These are phyloP conservation scores for Anabas testudineus DNA, from an alignment of 2,797 vertebrate genomes.

Conservation along the genomic window DNA sequence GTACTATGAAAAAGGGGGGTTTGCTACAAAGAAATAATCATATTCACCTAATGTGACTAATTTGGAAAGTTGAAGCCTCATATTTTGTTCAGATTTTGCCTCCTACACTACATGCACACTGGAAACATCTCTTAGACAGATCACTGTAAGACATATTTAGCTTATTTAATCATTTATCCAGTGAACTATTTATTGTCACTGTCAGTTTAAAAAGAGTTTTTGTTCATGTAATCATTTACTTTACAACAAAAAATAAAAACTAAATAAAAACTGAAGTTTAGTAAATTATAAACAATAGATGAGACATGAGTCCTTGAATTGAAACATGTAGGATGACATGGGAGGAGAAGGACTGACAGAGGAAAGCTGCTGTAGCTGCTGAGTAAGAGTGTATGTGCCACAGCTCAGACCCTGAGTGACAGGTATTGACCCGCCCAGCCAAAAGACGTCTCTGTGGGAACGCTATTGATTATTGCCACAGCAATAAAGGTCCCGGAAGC, in stretches of 20 bases:
- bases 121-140: too few species aligned
- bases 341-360: slow-evolving; percentile 42
- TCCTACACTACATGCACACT: too few species aligned
- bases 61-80: too few species aligned
- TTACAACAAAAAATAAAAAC: too few species aligned
- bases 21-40: too few species aligned
- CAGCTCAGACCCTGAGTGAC: slow-evolving; percentile 81
- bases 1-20: too few species aligned
- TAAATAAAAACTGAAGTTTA: too few species aligned
- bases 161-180: not conserved
- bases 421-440: slow-evolving; percentile 84
- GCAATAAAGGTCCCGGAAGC: slow-evolving; percentile 82
- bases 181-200: not conserved
- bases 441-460: slow-evolving; percentile 83
- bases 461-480: slow-evolving; percentile 84
- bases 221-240: too few species aligned
- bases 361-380: slow-evolving; percentile 69
- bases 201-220: not conserved
- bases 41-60: too few species aligned
- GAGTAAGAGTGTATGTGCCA: slow-evolving; percentile 80
- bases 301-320: slow-evolving; percentile 17
- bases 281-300: not conserved
- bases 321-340: slow-evolving; percentile 33
- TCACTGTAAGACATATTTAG: not conserved
- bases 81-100: too few species aligned